Percentiles rank a stretch among this genome's conserved stretches.
phyloP scores from a whole-genome alignment of 2,113 vertebrate genomes.

The Sebastes schlegelii region DNA sequence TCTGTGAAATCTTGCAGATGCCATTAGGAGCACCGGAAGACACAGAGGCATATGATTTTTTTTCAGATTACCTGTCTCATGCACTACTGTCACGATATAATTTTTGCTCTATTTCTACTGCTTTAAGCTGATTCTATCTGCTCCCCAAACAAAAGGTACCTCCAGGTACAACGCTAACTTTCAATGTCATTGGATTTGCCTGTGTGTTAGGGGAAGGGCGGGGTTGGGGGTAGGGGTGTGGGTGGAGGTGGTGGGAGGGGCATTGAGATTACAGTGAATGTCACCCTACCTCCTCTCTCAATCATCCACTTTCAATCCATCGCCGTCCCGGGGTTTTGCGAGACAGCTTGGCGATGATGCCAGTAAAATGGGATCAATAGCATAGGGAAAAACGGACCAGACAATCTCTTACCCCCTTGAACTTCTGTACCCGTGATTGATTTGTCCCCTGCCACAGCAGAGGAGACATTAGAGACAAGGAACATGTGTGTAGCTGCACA shows the following conservation, averaged over 20 bases:
- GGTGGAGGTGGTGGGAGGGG: constrained; percentile 43
- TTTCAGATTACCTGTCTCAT: no score
- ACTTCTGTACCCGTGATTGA: constrained; percentile 83
- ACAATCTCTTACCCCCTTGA: constrained; percentile 85
- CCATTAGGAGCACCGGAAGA: no score
- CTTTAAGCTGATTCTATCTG: constrained; percentile 36
- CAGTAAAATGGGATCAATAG: constrained; percentile 85
- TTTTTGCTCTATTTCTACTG: no score
- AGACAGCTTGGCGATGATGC: constrained; percentile 83
- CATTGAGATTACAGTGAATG: constrained; percentile 80
- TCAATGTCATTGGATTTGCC: constrained; percentile 71
- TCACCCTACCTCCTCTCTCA: constrained; percentile 82
- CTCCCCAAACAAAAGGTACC: constrained; percentile 32
- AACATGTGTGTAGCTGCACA: constrained; percentile 73
- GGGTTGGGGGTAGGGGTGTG: constrained; percentile 25
- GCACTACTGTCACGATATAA: no score
- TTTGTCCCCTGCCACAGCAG: constrained; percentile 81
- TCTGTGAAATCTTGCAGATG: no score
- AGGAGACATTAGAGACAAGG: constrained; percentile 79
- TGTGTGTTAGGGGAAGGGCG: constrained; percentile 42
- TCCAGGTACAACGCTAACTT: constrained; percentile 43
- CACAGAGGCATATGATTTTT: no score
- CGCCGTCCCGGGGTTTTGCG: constrained; percentile 67
- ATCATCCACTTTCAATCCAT: constrained; percentile 84
- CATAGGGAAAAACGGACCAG: constrained; percentile 80